Evolutionary conservation across 1,140 invertebrate species (phyloP), one percentile per base, ranked within the genome.

Genomic region (Sminthurinus signatus): DNA sequence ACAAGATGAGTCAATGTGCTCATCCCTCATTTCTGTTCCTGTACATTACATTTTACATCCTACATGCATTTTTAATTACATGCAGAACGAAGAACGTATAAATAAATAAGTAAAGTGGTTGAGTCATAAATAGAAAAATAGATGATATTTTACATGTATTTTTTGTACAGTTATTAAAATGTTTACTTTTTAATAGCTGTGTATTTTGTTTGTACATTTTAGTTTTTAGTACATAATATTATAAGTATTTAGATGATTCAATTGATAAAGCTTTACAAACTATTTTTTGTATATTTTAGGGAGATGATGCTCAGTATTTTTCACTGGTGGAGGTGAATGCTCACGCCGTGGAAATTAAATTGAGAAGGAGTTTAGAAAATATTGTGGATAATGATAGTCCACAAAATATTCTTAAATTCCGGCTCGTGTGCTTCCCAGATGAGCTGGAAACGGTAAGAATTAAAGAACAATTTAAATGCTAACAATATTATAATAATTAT

Each of bases 401-500:
- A 1, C 82, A 86, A 73, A 91, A 89, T 76, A 82, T 91, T 43
- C 80, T 92, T 27, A 91, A 91, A 78, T 91, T 92, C 76, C 81
- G 88, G 48, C 77, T 86, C 21, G 77, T 82, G 4, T 86, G 85
- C 69, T 69, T 50, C 31, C 67, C 67, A 39, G 61, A 62, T 27
- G 67, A 63, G 77, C 83, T 32, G 80, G 81, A 31, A 81, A 83
- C 69, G 83, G 70, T 73, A 56, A 56, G 51, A 48, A 19, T 48
- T 23, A 10, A 19, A n/a, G n/a, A n/a, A n/a, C n/a, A n/a, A n/a
- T n/a, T n/a, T n/a, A n/a, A n/a, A n/a, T n/a, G n/a, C n/a, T n/a
- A n/a, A n/a, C n/a, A n/a, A n/a, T n/a, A n/a, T n/a, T n/a, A n/a
- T n/a, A n/a, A n/a, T n/a, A n/a, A n/a, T n/a, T n/a, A n/a, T n/a